A percentile compares a stretch with the other conserved stretches of the same genome.
phyloP scores from a whole-genome alignment of 2,797 vertebrate genomes.

The Xerus rutilus region DNA sequence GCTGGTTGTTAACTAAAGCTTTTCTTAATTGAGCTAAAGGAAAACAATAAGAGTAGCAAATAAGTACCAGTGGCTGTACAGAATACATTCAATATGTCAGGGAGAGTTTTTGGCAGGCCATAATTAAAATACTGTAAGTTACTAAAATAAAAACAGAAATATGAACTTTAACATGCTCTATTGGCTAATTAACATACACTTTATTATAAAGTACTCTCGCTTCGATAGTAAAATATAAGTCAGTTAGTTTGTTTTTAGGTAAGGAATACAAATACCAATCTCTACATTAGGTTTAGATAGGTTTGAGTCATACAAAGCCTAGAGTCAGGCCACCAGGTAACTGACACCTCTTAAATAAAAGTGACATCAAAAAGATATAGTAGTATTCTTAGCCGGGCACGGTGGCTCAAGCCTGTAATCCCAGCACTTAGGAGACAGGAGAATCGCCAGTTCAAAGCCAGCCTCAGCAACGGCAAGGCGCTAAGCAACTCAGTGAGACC shows the following conservation, averaged over 20 bases:
- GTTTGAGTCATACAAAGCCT: background rate
- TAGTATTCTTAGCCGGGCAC: no score
- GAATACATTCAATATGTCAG: background rate
- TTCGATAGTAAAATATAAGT: background rate
- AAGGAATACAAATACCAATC: background rate
- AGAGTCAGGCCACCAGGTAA: background rate
- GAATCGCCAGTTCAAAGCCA: no score
- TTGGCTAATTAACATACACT: background rate
- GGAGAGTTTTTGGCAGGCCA: background rate
- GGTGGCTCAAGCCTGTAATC: no score
- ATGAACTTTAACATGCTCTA: background rate
- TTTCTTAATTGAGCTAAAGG: background rate
- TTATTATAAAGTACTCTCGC: constrained; percentile 37
- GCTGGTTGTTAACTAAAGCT: background rate
- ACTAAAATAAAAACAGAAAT: constrained; percentile 9
- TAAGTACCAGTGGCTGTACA: background rate
- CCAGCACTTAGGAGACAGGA: no score
- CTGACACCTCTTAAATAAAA: constrained; percentile 28
- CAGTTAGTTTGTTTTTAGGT: background rate
- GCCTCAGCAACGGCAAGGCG: no score
- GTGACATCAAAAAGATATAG: background rate
- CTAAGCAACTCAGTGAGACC: no score
- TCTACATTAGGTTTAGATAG: background rate
- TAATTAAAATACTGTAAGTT: background rate
- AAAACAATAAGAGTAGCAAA: background rate